A percentile compares a stretch with the other conserved stretches of the same genome.
Conservation (phyloP, 2,797 vertebrate species). For the Diplodus puntazzo region DNA sequence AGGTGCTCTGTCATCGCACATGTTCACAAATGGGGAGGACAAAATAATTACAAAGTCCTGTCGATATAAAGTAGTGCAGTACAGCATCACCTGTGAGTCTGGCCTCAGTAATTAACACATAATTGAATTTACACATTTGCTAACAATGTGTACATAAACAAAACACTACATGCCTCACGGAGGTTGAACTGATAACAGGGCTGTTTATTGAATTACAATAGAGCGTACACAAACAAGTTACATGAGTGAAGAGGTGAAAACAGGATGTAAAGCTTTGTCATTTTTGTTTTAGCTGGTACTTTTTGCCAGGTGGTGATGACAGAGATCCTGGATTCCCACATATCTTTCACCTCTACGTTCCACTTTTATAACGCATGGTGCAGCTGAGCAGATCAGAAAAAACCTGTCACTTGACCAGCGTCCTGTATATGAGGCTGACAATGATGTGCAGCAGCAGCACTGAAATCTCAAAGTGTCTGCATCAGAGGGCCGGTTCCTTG, state of each 20-base stretch:
- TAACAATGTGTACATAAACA: not conserved
- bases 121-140: not conserved
- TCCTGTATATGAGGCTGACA: no score
- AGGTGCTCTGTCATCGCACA: no score
- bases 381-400: conserved; percentile 20
- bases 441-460: not conserved
- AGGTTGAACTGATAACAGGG: not conserved
- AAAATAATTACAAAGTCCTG: not conserved
- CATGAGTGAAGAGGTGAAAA: conserved; percentile 3
- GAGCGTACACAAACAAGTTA: not conserved
- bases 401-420: conserved; percentile 22
- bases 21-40: no score
- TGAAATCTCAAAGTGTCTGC: not conserved
- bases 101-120: not conserved
- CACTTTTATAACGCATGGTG: conserved; percentile 1
- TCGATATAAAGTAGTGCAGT: not conserved
- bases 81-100: not conserved
- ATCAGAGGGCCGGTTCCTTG: conserved; percentile 29
- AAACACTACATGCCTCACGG: not conserved
- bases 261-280: not conserved
- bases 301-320: conserved; percentile 9
- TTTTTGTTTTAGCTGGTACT: not conserved
- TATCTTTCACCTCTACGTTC: not conserved
- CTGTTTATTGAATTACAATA: not conserved
- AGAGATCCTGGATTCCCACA: not conserved